Evolutionary conservation across 1,140 invertebrate species (phyloP), one percentile per base, ranked within the genome.

Genomic region (Sycophila sp.): DNA sequence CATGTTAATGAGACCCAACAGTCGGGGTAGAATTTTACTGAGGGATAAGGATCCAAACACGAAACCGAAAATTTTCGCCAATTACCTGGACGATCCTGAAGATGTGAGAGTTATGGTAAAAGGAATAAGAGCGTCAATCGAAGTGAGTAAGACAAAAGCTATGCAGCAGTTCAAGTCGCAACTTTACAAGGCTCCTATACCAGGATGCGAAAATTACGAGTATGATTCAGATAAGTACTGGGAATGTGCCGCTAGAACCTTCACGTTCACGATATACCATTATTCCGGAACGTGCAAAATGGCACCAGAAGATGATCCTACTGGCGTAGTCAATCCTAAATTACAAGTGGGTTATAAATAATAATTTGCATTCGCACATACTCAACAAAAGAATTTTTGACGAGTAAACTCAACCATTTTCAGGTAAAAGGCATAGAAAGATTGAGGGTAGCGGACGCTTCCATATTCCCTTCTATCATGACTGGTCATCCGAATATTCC

Each of bases 231-330:
- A 92, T 73, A 87, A 83, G 13, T 96, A 95, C 78, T 94, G 92
- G 86, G 89, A 89, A 28, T 96, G 94, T 82, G 87, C 91, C 45
- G 84, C 89, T 0, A 86, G 88, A 24, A 87, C 89, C 65, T 89
- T 93, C 26, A 92, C 93, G 0, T 87, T 90, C 24, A 93, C 90
- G 1, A 91, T 94, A 51, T 94, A 92, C 75, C 94, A 96, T 80
- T 91, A 91, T 26, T 89, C 89, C 2, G 94, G 94, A 0, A 96
- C 94, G 0, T 93, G 92, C 78, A 95, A 94, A 83, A 97, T 97
- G 95, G 95, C 94, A 0, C 89, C 90, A 0, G 69, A 76, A 15
- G 85, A 76, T 2, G 93, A 95, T 81, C 85, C 87, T 4, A 85
- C 87, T 0, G 90, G 92, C 4, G 93, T 94, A 0, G 92, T 94